Evolutionary conservation across 2,113 vertebrate species (phyloP).

Genomic region (Lepus timidus): DNA sequence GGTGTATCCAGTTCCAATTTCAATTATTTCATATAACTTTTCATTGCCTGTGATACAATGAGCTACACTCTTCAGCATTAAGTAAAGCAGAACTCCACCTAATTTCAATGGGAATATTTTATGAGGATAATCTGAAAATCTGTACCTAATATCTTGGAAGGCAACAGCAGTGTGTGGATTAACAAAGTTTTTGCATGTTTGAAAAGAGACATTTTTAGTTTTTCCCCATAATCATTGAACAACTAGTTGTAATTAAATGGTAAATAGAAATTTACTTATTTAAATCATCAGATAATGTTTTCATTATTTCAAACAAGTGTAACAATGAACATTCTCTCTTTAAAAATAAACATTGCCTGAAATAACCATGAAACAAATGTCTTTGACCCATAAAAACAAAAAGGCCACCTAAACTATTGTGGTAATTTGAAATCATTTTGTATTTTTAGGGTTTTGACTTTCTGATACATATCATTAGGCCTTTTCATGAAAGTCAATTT

Average conservation of each 20-base stretch:
- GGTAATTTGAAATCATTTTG: neutral
- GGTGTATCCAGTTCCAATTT: constrained; percentile 64
- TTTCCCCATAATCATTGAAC: neutral
- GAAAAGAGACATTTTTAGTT: constrained; percentile 19
- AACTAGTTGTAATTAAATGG: neutral
- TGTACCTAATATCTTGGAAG: constrained; percentile 39
- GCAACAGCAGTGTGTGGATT: constrained; percentile 1
- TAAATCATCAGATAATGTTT: neutral
- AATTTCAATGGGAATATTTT: constrained; percentile 77
- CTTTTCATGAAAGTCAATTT: constrained; percentile 1
- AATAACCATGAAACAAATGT: constrained; percentile 15
- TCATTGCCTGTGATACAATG: constrained; percentile 18
- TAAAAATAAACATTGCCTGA: neutral
- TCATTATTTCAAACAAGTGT: constrained; percentile 32
- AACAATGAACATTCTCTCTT: neutral
- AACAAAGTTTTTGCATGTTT: neutral
- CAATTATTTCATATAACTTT: constrained; percentile 67
- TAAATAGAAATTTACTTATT: constrained; percentile 6
- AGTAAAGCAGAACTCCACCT: constrained; percentile 68
- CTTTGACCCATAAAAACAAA: neutral
- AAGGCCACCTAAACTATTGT: neutral
- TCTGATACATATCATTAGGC: neutral
- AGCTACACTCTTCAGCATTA: constrained; percentile 3
- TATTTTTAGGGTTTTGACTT: neutral
- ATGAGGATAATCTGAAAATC: constrained; percentile 62